These are phyloP conservation scores for Macrotus californicus DNA, from an alignment of 2,113 vertebrate genomes.

Conservation along the genomic window DNA sequence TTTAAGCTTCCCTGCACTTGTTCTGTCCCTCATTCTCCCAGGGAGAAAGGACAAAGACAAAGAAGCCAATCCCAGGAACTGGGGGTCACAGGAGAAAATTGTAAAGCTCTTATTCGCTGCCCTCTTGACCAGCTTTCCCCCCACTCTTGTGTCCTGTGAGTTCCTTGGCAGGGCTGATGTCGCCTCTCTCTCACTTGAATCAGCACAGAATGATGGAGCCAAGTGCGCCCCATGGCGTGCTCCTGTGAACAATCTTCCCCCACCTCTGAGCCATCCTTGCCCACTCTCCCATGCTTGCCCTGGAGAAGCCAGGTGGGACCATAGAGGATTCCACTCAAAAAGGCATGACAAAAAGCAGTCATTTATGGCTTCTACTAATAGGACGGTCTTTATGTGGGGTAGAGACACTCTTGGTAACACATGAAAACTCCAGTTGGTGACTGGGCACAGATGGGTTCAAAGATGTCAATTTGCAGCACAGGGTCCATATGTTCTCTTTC, in stretches of 20 bases:
- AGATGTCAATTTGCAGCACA: neutral
- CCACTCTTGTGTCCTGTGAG: neutral
- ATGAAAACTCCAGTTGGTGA: neutral
- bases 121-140: neutral
- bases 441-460: neutral
- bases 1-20: neutral
- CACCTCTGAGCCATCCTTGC: neutral
- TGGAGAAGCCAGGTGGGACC: neutral
- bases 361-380: neutral
- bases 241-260: neutral
- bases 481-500: neutral
- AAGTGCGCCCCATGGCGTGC: neutral
- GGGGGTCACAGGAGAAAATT: neutral
- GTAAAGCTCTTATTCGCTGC: neutral
- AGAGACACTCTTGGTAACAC: neutral
- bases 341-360: neutral
- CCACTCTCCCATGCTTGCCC: neutral
- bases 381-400: neutral
- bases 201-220: neutral
- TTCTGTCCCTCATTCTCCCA: neutral
- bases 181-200: neutral
- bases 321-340: neutral
- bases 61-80: neutral
- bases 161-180: neutral
- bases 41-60: neutral